phyloP scores from a whole-genome alignment of 53 echinoderm and acorn worm species.

The Hippasteria phrygiana region DNA sequence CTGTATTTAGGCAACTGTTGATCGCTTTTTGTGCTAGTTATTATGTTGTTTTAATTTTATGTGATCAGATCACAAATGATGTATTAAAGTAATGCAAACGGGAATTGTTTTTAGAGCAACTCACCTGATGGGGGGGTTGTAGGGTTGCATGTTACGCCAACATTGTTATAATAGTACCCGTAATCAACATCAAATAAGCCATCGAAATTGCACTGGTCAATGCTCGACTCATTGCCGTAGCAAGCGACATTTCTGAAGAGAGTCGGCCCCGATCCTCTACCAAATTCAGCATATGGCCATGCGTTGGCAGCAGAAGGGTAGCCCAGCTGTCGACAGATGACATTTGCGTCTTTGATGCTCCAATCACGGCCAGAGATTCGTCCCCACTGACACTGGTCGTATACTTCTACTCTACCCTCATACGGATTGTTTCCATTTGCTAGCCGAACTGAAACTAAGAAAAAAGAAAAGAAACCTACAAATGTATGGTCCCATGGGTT shows the following conservation, averaged over 20 bases:
- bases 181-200: conserved; percentile 13
- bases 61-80: no score
- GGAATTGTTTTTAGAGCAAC: neutral
- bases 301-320: conserved; percentile 44
- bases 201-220: conserved; percentile 34
- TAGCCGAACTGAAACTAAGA: conserved; percentile 27
- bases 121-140: conserved; percentile 1
- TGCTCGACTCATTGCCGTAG: conserved; percentile 36
- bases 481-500: neutral
- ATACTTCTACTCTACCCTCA: conserved; percentile 63
- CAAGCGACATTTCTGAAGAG: conserved; percentile 46
- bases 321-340: conserved; percentile 67
- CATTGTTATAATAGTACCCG: neutral
- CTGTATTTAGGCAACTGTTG: no score
- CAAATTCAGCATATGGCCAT: neutral
- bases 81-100: no score
- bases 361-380: conserved; percentile 37
- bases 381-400: conserved; percentile 62
- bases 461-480: neutral
- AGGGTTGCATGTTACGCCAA: conserved; percentile 4
- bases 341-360: conserved; percentile 68
- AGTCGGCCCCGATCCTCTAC: conserved; percentile 31
- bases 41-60: no score
- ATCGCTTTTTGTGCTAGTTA: no score
- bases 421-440: conserved; percentile 36